Base-by-base conservation (phyloP, 2,797 vertebrate genomes). In the Microhierax caerulescens region DNA sequence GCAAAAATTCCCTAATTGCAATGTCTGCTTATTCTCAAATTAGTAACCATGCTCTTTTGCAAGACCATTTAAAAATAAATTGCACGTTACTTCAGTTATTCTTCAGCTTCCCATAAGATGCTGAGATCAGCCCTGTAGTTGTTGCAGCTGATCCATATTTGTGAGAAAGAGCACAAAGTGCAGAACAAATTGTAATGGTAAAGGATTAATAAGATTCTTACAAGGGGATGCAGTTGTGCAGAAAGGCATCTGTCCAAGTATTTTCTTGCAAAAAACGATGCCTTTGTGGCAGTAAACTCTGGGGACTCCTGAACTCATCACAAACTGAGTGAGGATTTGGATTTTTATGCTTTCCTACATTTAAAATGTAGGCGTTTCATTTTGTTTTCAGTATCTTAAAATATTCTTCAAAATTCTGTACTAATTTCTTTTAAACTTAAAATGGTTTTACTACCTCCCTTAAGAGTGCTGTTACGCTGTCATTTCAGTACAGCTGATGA, bases 11-110 rank as follows among this genome's bases (percentile, higher is more conserved):
- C 54, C 74, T 48, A 41, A 85, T 81, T 75, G 51, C 51, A 69
- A 28, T 78, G 57, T 78, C 79, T 89, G 53, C 45, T 75, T 64
- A 63, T 72, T 88, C 91, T 85, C 88, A 88, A 93, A 84, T 93
- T 90, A 78, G 88, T 47, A 93, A 94, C 79, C 36, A 9, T 20
- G 72, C 75, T 93, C 75, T 94, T 83, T 60, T 92, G 85, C 79
- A 90, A 88, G 69, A 73, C 69, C 61, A 60, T 79, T 79, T 86
- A 76, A 81, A 96, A 95, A 95, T 72, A 93, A 96, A 93, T 48
- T 80, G 78, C 25, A 2, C 45, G 25, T 91, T 92, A 75, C 84
- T 94, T 84, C 21, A 75, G 84, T 34, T 67, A 87, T 89, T 79
- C 56, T 82, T 91, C 53, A 89, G 0, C 88, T 90, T 88, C 65